Evolutionary conservation across 2,797 vertebrate species (phyloP), one percentile per base, ranked within the genome.

Genomic region (Chloroceryle amazona): DNA sequence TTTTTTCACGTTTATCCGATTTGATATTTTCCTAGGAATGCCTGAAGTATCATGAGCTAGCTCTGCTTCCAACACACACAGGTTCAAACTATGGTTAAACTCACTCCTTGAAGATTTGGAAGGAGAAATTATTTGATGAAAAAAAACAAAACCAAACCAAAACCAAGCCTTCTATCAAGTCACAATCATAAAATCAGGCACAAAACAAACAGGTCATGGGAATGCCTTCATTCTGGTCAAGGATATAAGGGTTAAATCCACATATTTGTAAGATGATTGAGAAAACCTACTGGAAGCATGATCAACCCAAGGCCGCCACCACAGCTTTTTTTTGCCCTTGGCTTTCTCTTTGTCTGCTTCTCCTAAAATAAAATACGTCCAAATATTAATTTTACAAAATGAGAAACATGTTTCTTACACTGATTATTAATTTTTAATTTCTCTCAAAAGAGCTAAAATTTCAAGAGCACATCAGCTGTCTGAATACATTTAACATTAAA

Each of bases 281-380:
- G 98, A 98, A 98, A 99, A 99, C 99, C 99, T 99, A 99, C 99
- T 99, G 99, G 99, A 99, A 99, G 99, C 99, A 99, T 99, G 99
- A 99, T 99, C 99, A 99, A 99, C 99, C 99, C 99, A 99, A 98
- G 99, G 99, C 98, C 99, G 99, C 99, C 99, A 99, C 99, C 99
- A 99, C 99, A 99, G 99, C 99, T 99, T 99, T 99, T 99, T 99
- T 99, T 99, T 99, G 99, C 99, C 99, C 98, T 99, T 99, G 99
- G 99, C 98, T 99, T 99, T 99, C 98, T 99, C 98, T 99, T 99
- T 99, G 97, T 99, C 99, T 99, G 99, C 99, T 99, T 99, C 97
- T 99, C 99, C 99, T 99, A 99, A 99, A 99, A 99, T 99, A 98
- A 99, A 99, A 99, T 98, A 99, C 95, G 98, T 99, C 98, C 99